phyloP scores from a whole-genome alignment of 2,113 vertebrate species.

The Picathartes gymnocephalus region DNA sequence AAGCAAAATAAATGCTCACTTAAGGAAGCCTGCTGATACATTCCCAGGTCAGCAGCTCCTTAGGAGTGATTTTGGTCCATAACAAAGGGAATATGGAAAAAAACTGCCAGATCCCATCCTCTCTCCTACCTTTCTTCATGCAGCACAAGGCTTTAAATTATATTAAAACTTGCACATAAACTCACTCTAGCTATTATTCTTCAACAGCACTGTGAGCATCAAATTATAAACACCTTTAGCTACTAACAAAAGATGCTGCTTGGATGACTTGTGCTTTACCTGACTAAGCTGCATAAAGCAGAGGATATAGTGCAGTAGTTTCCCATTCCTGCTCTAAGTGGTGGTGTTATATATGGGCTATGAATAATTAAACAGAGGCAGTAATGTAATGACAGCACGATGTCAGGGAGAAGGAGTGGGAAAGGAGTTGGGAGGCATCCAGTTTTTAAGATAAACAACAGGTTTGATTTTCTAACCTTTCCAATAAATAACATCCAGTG shows the following conservation, averaged over 20 bases:
- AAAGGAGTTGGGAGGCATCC: background rate
- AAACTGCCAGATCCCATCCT: background rate
- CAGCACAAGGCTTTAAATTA: background rate
- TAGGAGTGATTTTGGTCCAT: background rate
- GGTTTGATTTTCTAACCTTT: conserved; percentile 3
- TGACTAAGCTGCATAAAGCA: background rate
- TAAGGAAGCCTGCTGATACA: background rate
- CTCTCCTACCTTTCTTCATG: background rate
- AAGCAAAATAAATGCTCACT: background rate
- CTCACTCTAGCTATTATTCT: background rate
- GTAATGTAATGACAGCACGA: background rate
- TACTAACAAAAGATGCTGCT: background rate
- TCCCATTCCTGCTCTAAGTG: background rate
- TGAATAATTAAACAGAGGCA: conserved; percentile 24
- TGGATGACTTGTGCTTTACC: background rate
- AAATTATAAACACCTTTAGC: background rate
- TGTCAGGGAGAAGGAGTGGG: background rate
- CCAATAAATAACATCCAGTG: background rate
- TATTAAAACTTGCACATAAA: background rate
- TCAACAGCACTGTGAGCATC: background rate
- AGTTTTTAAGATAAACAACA: background rate
- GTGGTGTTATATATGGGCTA: background rate
- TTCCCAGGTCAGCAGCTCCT: background rate
- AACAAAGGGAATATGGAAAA: background rate
- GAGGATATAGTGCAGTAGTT: background rate